Evolutionary conservation across 2,113 vertebrate genomes (phyloP), one percentile per base, ranked within the genome.

Genomic region (Geothlypis trichas): DNA sequence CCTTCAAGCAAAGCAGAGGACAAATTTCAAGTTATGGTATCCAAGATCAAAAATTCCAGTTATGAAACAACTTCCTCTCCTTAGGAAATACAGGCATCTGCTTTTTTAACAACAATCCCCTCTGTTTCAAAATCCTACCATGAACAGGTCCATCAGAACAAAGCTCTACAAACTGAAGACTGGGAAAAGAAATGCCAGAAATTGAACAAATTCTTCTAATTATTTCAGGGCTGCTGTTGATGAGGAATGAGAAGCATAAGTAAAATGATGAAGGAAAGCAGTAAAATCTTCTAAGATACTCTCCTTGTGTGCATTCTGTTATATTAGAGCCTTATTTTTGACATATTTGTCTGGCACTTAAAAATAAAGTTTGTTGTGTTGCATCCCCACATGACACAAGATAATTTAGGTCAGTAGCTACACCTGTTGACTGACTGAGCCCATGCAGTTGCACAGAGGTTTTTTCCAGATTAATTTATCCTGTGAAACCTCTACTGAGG

Each of bases 241-340:
- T 20, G 3, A 7, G 6, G 15, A 37, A 68, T 27, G 15, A 63
- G 30, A 84, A 69, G 5, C 8, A 4, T 14, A 49, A 33, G 10
- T 15, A 54, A 81, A 91, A 67, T 1, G 2, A 35, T 3, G 10
- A 66, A 66, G 19, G 10, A 63, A 88, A 84, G 2, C 2, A 33
- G 19, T 15, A 44, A 55, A 52, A 28, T 0, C 2, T 30, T 57
- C 8, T 12, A 27, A 79, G 13, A 52, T 7, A n/a, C 0, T 16
- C 4, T 66, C 15, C 28, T 75, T 46, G 7, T 13, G 31, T 33
- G 15, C 2, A 7, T 49, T 39, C 23, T 65, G 21, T 15, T 15
- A 5, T 7, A 20, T 46, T 15, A 49, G 17, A n/a, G n/a, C 49
- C 4, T 26, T 86, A 13, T 14, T 72, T 83, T 49, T 49, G 6